These are phyloP conservation scores for Endotricha flammealis DNA, from an alignment of 2,888 invertebrate species.

Conservation along the genomic window DNA sequence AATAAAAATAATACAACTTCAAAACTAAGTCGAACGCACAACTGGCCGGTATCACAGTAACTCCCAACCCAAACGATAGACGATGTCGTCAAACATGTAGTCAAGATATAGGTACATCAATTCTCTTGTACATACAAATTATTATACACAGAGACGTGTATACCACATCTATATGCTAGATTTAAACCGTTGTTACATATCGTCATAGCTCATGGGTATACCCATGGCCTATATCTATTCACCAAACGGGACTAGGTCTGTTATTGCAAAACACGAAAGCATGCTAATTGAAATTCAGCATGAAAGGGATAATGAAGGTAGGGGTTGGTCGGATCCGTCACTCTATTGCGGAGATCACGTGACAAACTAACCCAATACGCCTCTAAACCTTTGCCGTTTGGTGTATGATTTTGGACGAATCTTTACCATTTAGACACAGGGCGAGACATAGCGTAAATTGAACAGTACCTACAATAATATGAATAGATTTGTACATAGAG, in stretches of 20 bases:
- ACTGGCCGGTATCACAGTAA: too few species aligned
- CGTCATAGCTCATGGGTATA: constrained; percentile 1
- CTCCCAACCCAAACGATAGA: too few species aligned
- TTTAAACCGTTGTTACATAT: background rate
- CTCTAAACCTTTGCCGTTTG: background rate
- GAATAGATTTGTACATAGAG: too few species aligned
- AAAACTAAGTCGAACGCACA: too few species aligned
- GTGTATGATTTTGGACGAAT: background rate
- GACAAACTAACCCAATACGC: constrained; percentile 6
- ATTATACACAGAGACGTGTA: too few species aligned
- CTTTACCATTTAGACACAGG: background rate
- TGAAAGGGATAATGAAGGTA: constrained; percentile 75
- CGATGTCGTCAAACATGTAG: too few species aligned
- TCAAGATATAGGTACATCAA: too few species aligned
- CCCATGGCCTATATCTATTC: constrained; percentile 30
- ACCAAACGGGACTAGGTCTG: constrained; percentile 48
- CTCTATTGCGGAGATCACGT: constrained; percentile 42
- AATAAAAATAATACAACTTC: too few species aligned
- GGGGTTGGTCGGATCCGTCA: constrained; percentile 47
- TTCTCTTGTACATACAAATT: too few species aligned
- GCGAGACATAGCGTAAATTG: too few species aligned
- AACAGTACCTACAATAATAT: too few species aligned
- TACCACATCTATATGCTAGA: too few species aligned
- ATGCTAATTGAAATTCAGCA: constrained; percentile 77
- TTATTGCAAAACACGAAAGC: constrained; percentile 71